Evolutionary conservation across 2,888 invertebrate species (phyloP).

Genomic region (Leucania comma): DNA sequence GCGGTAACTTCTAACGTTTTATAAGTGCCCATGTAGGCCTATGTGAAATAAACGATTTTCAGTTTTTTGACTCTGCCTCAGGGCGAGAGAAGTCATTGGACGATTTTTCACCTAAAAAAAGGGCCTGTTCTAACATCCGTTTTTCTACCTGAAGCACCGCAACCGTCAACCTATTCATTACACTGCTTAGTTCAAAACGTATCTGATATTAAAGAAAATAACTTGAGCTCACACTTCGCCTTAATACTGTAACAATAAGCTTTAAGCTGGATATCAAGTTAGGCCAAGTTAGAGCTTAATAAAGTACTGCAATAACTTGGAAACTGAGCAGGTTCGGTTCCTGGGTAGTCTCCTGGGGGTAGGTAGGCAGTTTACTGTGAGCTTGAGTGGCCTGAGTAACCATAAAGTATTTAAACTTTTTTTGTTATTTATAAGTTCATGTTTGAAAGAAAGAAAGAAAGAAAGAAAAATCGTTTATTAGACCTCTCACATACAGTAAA

Average conservation of each 20-base stretch:
- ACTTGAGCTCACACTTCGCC: slow-evolving; percentile 15
- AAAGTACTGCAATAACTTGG: slow-evolving; percentile 51
- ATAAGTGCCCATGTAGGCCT: too few species aligned
- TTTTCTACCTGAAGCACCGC: too few species aligned
- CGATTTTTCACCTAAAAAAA: too few species aligned
- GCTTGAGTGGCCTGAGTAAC: too few species aligned
- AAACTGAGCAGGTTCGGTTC: slow-evolving; percentile 38
- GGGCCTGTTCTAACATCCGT: too few species aligned
- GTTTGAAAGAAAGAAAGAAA: too few species aligned
- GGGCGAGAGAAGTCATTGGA: too few species aligned
- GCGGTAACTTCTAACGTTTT: too few species aligned
- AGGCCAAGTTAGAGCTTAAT: slow-evolving; percentile 50
- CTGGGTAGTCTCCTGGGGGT: slow-evolving; percentile 28
- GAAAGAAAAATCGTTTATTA: too few species aligned
- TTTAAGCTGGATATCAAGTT: slow-evolving; percentile 54
- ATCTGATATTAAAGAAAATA: slow-evolving; percentile 27
- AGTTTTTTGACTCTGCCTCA: too few species aligned
- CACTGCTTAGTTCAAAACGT: slow-evolving; percentile 6
- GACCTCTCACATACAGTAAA: too few species aligned
- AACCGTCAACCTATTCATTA: background rate
- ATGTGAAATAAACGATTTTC: too few species aligned
- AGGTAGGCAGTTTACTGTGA: slow-evolving; percentile 7
- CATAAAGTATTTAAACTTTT: background rate
- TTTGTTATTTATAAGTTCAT: background rate
- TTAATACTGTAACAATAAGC: slow-evolving; percentile 43